Conservation (phyloP, 92 coral and sea anemone species). For the Actinostola sp. region DNA sequence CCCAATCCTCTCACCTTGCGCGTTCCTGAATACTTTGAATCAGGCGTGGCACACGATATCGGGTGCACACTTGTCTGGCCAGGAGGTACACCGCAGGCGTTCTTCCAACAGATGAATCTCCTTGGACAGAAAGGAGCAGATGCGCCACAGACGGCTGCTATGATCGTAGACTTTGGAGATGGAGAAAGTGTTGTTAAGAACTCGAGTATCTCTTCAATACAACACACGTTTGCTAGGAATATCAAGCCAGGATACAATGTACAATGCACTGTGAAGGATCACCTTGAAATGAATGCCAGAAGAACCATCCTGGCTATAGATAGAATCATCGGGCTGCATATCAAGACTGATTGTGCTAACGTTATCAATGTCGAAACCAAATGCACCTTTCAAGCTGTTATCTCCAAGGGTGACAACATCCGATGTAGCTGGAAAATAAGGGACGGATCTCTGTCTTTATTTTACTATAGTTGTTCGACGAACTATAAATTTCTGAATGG, state of each 20-base stretch:
- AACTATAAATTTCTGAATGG: slow-evolving; percentile 11
- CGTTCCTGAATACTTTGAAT: slow-evolving; percentile 34
- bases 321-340: slow-evolving; percentile 38
- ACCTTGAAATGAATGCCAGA: slow-evolving; percentile 37
- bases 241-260: slow-evolving; percentile 10
- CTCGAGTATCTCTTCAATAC: slow-evolving; percentile 10
- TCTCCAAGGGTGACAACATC: slow-evolving; percentile 32
- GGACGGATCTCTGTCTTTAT: slow-evolving; percentile 10
- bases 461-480: not conserved
- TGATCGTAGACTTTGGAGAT: slow-evolving; percentile 46
- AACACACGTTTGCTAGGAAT: slow-evolving; percentile 21
- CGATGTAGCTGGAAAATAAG: slow-evolving; percentile 50
- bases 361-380: slow-evolving; percentile 7
- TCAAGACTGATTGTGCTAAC: slow-evolving; percentile 37
- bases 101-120: slow-evolving; percentile 44
- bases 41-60: slow-evolving; percentile 25
- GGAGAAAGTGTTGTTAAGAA: slow-evolving; percentile 14
- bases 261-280: slow-evolving; percentile 24
- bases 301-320: slow-evolving; percentile 13
- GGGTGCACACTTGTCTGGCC: slow-evolving; percentile 65
- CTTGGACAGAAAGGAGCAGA: slow-evolving; percentile 52
- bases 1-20: slow-evolving; percentile 58
- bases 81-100: slow-evolving; percentile 47
- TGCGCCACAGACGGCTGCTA: slow-evolving; percentile 1
- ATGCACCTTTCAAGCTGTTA: slow-evolving; percentile 39